Evolutionary conservation across 2,888 invertebrate genomes (phyloP), one percentile per base, ranked within the genome.

Genomic region (Drosophila flavopinicola): DNA sequence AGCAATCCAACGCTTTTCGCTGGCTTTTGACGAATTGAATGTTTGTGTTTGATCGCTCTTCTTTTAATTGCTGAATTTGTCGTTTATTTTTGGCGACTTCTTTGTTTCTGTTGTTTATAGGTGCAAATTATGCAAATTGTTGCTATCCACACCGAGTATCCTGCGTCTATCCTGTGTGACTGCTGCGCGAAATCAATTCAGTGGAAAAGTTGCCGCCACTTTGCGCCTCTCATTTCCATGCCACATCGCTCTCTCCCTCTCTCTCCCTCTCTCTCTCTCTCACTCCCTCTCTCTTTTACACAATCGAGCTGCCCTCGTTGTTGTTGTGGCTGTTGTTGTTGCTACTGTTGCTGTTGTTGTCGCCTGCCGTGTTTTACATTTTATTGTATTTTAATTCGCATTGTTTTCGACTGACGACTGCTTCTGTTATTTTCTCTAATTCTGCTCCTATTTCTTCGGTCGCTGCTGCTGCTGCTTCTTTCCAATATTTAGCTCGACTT

Each of bases 331-430:
- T 51, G 17, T 24, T 45, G 35, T 7, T 54, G 39, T 11, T 45
- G 39, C 4, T 35, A 44, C 20, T 58, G 49, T 30, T 33, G 32
- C 24, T 52, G 30, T 13, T 35, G 37, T n/a, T 63, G 48, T 35
- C 49, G 35, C 6, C 25, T 58, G 44, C 33, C 49, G 68, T 72
- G 75, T 69, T 82, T 85, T 75, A 82, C 85, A 82, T 87, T 87
- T 87, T 82, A 85, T 80, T 80, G 66, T 87, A 65, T 85, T 87
- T 80, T 78, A 87, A 87, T 87, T 82, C 87, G 71, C 68, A 86
- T 80, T 85, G 78, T 80, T 82, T 68, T 75, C 65, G n/a, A 17
- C 10, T 37, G 17, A 37, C 32, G 20, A 2, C 10, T 23, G 11
- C 32, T 23, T 7, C 25, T 25, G n/a, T n/a, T 23, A n/a, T 24